A percentile compares a stretch with the other conserved stretches of the same genome.
Evolutionary conservation across 2,113 vertebrate genomes (phyloP).

Genomic region (Drymodes brunneopygia): DNA sequence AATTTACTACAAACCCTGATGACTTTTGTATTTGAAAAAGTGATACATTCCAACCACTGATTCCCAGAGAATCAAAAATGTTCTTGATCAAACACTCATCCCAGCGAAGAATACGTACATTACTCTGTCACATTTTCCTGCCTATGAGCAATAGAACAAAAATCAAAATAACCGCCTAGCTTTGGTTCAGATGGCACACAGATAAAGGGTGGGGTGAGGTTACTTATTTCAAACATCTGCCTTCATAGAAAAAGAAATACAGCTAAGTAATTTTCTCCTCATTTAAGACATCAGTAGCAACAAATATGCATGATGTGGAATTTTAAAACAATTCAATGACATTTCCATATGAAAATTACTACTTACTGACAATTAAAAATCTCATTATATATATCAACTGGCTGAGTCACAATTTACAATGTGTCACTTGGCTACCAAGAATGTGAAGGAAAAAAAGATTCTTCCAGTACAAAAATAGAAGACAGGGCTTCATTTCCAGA

Average conservation of each 20-base stretch:
- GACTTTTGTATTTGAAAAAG: not conserved
- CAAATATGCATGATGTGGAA: not conserved
- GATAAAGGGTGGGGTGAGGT: not conserved
- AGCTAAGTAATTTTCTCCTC: conserved; percentile 9
- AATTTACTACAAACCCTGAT: not conserved
- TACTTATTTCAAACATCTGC: not conserved
- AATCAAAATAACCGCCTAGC: not conserved
- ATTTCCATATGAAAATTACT: not conserved
- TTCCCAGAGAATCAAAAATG: not conserved
- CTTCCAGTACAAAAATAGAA: not conserved
- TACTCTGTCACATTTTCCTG: not conserved
- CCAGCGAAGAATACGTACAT: not conserved
- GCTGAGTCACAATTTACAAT: not conserved
- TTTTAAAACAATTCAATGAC: not conserved
- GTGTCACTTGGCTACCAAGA: not conserved
- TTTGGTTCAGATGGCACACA: not conserved
- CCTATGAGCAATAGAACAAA: not conserved
- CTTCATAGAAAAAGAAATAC: not conserved
- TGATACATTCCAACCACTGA: not conserved
- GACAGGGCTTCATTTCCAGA: not conserved
- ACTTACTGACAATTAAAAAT: not conserved
- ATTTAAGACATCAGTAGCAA: conserved; percentile 3
- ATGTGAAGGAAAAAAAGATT: not conserved
- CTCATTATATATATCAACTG: conserved; percentile 7
- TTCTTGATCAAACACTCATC: not conserved